phyloP scores from a whole-genome alignment of 2,888 invertebrate species.

The Amblyjoppa fuscipennis region DNA sequence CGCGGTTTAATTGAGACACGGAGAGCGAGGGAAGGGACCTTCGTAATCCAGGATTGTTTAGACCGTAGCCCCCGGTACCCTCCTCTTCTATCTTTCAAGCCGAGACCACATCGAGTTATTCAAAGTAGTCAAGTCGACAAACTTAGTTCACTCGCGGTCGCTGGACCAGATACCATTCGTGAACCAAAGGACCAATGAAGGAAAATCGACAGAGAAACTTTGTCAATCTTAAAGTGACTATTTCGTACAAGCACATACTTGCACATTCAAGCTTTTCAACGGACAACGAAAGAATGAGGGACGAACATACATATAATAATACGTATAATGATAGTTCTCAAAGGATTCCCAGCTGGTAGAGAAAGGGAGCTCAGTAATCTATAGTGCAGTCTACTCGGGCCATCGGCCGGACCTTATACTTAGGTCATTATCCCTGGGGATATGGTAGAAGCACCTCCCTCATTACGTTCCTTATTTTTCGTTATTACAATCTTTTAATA shows the following conservation, averaged over 20 bases:
- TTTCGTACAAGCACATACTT: background rate
- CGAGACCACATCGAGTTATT: slow-evolving; percentile 68
- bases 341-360: slow-evolving; percentile 42
- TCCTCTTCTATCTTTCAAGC: background rate
- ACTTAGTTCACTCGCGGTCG: slow-evolving; percentile 70
- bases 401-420: slow-evolving; percentile 77
- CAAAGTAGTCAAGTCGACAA: slow-evolving; percentile 74
- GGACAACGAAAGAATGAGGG: slow-evolving; percentile 35
- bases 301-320: slow-evolving; percentile 18
- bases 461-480: slow-evolving; percentile 71
- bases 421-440: slow-evolving; percentile 77
- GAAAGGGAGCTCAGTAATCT: background rate
- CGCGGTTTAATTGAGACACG: slow-evolving; percentile 74
- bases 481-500: slow-evolving; percentile 77
- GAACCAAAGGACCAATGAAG: background rate
- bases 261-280: slow-evolving; percentile 40
- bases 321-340: slow-evolving; percentile 61
- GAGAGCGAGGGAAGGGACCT: slow-evolving; percentile 71
- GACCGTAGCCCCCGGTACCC: slow-evolving; percentile 65
- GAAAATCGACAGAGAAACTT: background rate
- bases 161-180: slow-evolving; percentile 22
- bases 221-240: slow-evolving; percentile 25
- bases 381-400: slow-evolving; percentile 61
- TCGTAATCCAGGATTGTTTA: slow-evolving; percentile 77
- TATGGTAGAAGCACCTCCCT: slow-evolving; percentile 71